Conservation (phyloP, 2,888 invertebrate species). For the Drosophila cracens region DNA sequence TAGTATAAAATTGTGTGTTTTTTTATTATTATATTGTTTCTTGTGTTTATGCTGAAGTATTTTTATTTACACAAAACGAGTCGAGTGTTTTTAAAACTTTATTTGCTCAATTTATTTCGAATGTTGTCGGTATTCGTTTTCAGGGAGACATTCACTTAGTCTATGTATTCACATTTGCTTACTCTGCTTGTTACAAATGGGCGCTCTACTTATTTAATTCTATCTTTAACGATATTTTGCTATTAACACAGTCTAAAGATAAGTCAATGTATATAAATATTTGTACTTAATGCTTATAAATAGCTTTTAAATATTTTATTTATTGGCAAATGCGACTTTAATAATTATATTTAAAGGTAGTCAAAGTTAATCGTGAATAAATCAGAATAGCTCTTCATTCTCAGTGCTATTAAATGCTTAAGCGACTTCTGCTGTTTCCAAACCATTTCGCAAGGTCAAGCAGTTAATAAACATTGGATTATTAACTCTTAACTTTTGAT, state of each 20-base stretch:
- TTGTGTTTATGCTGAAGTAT: background rate
- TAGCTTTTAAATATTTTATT: background rate
- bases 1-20: background rate
- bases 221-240: background rate
- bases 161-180: background rate
- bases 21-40: too few relatives aligned
- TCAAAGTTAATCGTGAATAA: background rate
- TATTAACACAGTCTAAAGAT: too few relatives aligned
- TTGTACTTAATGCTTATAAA: background rate
- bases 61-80: background rate
- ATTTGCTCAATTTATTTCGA: background rate
- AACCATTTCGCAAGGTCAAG: background rate
- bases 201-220: background rate
- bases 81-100: background rate
- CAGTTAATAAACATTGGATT: background rate
- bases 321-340: background rate
- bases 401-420: background rate
- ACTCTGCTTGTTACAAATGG: background rate
- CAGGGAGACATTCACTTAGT: background rate
- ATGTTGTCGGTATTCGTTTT: background rate
- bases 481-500: constrained; percentile 2
- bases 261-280: background rate
- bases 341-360: background rate
- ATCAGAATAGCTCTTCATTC: background rate
- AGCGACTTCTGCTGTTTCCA: background rate